phyloP scores from a whole-genome alignment of 2,888 invertebrate genomes.

The Ashinkailepas kermadecensis region DNA sequence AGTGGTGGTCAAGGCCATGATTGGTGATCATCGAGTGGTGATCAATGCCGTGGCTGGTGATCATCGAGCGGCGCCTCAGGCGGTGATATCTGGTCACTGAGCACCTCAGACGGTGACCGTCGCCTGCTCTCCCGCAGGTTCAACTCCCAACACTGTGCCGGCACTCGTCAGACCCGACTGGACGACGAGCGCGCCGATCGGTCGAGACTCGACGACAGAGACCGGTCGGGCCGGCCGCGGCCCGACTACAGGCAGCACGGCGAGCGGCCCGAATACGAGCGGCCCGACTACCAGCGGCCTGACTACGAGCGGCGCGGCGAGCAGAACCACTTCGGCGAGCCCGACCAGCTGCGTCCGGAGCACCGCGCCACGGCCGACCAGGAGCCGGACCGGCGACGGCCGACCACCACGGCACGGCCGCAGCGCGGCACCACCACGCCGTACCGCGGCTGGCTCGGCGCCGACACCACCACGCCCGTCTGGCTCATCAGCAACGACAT shows the following conservation, averaged over 20 bases:
- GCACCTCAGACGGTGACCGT: not conserved
- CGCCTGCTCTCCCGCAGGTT: not conserved
- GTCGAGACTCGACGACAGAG: not conserved
- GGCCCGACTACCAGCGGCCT: no score
- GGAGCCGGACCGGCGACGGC: not conserved
- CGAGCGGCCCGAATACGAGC: no score
- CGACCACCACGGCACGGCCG: not conserved
- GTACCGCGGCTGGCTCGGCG: constrained; percentile 4
- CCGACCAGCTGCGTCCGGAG: not conserved
- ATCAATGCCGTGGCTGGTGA: no score
- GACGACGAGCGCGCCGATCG: not conserved
- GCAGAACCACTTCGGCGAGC: no score
- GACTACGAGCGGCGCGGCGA: no score
- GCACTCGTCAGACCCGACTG: not conserved
- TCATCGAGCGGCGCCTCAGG: no score
- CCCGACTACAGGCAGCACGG: not conserved
- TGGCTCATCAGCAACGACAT: not conserved
- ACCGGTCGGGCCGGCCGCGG: not conserved
- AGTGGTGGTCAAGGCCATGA: no score
- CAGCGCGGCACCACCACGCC: not conserved
- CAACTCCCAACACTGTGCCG: constrained; percentile 3
- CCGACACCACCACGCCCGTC: constrained; percentile 16
- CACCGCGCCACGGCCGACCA: not conserved
- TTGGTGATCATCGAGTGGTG: no score
- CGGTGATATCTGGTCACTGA: no score